A percentile compares a stretch with the other conserved stretches of the same genome.
Evolutionary conservation across 2,888 invertebrate genomes (phyloP).

Genomic region (Micoletzkya japonica): DNA sequence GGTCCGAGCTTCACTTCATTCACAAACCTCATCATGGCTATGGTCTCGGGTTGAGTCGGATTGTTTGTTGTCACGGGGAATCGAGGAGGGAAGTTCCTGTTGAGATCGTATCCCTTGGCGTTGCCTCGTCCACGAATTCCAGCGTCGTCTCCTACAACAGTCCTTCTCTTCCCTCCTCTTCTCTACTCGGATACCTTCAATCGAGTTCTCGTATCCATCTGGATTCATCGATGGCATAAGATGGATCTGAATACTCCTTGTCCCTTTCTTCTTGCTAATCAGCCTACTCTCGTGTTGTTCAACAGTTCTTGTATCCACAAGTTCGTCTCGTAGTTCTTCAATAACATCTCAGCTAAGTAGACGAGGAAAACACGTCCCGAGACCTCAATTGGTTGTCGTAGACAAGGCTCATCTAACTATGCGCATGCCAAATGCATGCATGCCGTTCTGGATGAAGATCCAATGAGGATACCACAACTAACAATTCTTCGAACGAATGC

Average conservation of each 20-base stretch:
- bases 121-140: constrained; percentile 68
- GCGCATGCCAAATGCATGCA: too few species aligned
- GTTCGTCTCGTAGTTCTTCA: constrained; percentile 79
- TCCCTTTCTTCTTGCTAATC: too few species aligned
- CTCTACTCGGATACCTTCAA: constrained; percentile 11
- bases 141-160: constrained; percentile 37
- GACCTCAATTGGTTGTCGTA: constrained; percentile 51
- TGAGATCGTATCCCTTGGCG: constrained; percentile 80
- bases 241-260: constrained; percentile 75
- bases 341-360: constrained; percentile 82
- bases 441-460: too few species aligned
- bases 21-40: constrained; percentile 62
- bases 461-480: too few species aligned
- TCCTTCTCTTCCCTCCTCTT: not conserved
- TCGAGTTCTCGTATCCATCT: constrained; percentile 81
- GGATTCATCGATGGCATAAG: constrained; percentile 97
- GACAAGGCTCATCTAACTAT: too few species aligned
- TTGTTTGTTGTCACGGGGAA: too few species aligned
- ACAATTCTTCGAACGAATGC: too few species aligned
- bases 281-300: constrained; percentile 74
- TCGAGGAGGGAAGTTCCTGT: constrained; percentile 89
- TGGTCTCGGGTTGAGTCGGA: constrained; percentile 63
- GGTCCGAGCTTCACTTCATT: not conserved
- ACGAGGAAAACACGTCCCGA: constrained; percentile 82
- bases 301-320: constrained; percentile 77